These are phyloP conservation scores for Adelognathus sp. DNA, from an alignment of 2,888 invertebrate species.

Conservation along the genomic window DNA sequence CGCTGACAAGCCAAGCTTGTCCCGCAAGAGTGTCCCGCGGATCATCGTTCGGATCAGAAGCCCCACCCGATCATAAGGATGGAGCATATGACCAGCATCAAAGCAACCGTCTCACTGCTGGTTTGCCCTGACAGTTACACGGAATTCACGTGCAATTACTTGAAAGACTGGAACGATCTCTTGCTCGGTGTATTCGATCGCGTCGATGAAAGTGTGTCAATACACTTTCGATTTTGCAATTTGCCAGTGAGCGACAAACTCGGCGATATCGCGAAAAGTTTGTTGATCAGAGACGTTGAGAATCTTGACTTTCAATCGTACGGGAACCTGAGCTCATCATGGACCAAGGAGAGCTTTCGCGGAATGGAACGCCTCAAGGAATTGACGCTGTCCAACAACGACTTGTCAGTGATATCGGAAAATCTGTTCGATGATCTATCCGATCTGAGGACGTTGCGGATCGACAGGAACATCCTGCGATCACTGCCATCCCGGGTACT, in stretches of 20 bases:
- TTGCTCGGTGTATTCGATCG: too few species aligned
- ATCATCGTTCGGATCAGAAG: too few species aligned
- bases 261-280: constrained; percentile 60
- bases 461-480: constrained; percentile 86
- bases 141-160: too few species aligned
- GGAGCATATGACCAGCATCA: too few species aligned
- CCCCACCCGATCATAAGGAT: too few species aligned
- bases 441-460: constrained; percentile 86
- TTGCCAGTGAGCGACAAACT: constrained; percentile 63
- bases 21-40: too few species aligned
- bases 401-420: constrained; percentile 84
- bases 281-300: constrained; percentile 59
- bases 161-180: too few species aligned
- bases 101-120: too few species aligned
- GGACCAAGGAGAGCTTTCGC: constrained; percentile 84
- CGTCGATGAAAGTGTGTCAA: too few species aligned
- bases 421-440: constrained; percentile 84
- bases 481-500: constrained; percentile 85
- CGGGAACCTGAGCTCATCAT: constrained; percentile 62
- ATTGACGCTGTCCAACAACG: constrained; percentile 85
- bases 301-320: constrained; percentile 64
- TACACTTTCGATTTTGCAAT: constrained; percentile 64
- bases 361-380: constrained; percentile 83
- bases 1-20: too few species aligned
- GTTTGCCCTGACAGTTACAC: too few species aligned